Percentiles rank a stretch among this genome's conserved stretches.
These are phyloP conservation scores for Mobula hypostoma DNA, from an alignment of 2,113 vertebrate genomes.

Conservation along the genomic window DNA sequence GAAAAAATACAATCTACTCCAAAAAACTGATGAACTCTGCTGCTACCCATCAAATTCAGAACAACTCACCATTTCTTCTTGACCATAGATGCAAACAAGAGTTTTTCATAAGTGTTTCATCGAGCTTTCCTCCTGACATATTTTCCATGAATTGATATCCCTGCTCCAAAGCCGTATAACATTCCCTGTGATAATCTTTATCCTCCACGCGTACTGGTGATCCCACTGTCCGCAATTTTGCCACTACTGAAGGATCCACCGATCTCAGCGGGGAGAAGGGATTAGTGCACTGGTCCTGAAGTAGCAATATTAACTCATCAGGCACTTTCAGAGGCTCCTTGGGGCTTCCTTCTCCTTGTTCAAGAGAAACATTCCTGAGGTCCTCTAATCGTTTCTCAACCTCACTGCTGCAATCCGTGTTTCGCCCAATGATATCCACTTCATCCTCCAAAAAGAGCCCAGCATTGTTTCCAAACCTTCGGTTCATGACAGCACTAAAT, in stretches of 20 bases:
- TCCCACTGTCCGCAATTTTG: constrained; percentile 53
- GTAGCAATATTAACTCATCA: constrained; percentile 82
- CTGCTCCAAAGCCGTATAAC: constrained; percentile 92
- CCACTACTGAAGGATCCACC: constrained; percentile 58
- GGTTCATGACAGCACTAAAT: constrained; percentile 94
- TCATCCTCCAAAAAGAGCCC: constrained; percentile 98
- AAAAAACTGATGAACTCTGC: neutral
- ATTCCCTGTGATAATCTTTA: constrained; percentile 87
- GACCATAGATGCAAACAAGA: constrained; percentile 92
- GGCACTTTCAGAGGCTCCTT: constrained; percentile 75
- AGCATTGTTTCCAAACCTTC: constrained; percentile 87
- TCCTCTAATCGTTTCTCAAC: constrained; percentile 88
- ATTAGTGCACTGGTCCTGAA: constrained; percentile 95
- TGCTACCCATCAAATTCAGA: neutral
- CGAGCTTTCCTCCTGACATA: constrained; percentile 96
- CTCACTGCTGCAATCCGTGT: constrained; percentile 82
- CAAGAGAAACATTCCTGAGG: constrained; percentile 67
- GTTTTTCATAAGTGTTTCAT: constrained; percentile 88
- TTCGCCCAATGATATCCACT: constrained; percentile 87
- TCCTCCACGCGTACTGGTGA: constrained; percentile 81
- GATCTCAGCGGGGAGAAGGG: constrained; percentile 84
- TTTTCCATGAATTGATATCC: constrained; percentile 99
- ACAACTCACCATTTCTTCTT: constrained; percentile 79
- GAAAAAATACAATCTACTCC: neutral
- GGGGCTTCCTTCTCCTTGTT: constrained; percentile 63